Base-by-base conservation (phyloP, 1,140 invertebrate species). In the Cydia pomonella region DNA sequence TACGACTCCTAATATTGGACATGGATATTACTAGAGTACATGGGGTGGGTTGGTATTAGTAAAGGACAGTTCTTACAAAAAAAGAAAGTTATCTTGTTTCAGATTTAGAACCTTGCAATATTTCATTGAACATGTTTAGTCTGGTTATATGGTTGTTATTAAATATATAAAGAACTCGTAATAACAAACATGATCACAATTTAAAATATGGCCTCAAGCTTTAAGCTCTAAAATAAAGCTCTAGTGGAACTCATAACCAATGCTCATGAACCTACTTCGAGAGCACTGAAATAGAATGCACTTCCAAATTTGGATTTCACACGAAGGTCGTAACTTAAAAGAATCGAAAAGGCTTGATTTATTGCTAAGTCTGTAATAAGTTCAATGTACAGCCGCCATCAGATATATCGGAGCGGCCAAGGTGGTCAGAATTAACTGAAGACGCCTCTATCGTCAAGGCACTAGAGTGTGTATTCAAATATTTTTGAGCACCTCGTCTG, bases 251-350 rank as follows among this genome's bases (percentile, higher is more conserved):
- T 33, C 33, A n/a, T 69, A 69, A 69, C 29, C 29, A n/a, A 16
- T 18, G 64, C 29, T 69, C 64, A 69, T 69, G 64, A 69, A 69
- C 29, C 64, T 69, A 69, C 64, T 69, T 69, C 64, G 27, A 38
- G n/a, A 69, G 16, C 64, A 69, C 64, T 13, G 12, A 33, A 69
- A 69, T 33, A 18, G 64, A 21, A 33, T 69, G 64, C 29, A 41
- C 7, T 69, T 18, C 41, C 16, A 38, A 21, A 69, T 18, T 69
- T 41, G 27, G 18, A 69, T 18, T 18, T 7, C 33, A 33, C 64
- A 69, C n/a, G 64, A 69, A 69, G 64, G 33, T 69, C 29, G n/a
- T 69, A 66, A 53, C 50, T 18, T 3, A 53, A 59, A 21, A 59
- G 2, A 23, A 59, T 59, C 53, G 21, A n/a, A 3, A 59, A 21